Base-by-base conservation (phyloP, 1,140 invertebrate species). In the Drosophila lacertosa region DNA sequence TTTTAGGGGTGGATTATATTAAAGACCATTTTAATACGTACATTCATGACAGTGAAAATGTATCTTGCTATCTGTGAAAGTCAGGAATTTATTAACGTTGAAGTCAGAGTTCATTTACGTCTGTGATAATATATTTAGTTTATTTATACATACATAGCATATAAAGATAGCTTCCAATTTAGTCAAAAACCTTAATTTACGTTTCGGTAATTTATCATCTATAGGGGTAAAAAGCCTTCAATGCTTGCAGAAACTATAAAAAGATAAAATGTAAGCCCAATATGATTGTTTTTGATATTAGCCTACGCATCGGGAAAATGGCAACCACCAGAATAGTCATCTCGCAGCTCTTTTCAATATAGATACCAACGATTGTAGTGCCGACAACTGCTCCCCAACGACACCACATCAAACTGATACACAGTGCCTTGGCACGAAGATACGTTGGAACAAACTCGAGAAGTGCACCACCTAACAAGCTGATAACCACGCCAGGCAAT, bases 381-480 rank as follows among this genome's bases (percentile, higher is more conserved):
- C 80, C 80, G 2, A 83, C 16, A 0, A 65, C 72, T 2, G 80
- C 80, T 1, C 80, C 80, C 33, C 50, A 76, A 0, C 80, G 67
- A 5, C 64, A 45, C 80, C 80, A 84, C 80, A 84, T 84, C 29
- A 84, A 24, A 18, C 80, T 66, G 1, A 84, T 84, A 24, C 80
- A 84, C 11, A 84, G 4, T 0, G 80, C 80, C 39, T 84, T 84
- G 9, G 35, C 80, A 0, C 80, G 75, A 1, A 83, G 5, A 13
- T 58, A 58, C 2, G 80, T 84, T 37, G 80, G 80, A 5, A 84
- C 60, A 45, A 79, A 76, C 2, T 58, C 45, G 0, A 82, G 65
- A 0, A 84, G 75, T 5, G 75, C 72, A 5, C 80, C 80, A 6
- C 80, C 80, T 10, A 84, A 29, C 5, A 84, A 37, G 15, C 72